Base-by-base conservation (phyloP, 2,888 invertebrate species). In the Phengaris arion region DNA sequence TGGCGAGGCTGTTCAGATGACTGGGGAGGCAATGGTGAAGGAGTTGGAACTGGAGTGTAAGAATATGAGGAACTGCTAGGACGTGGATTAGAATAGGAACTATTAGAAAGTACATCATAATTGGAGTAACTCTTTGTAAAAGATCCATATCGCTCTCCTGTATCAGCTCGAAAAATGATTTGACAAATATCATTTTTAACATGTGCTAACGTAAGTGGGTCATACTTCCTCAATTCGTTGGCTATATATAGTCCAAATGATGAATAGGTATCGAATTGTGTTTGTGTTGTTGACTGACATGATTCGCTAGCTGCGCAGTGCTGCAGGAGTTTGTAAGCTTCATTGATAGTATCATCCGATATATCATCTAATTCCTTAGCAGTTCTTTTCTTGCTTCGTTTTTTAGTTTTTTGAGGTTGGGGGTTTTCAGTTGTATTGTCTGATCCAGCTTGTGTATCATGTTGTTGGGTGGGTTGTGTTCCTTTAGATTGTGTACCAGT, bases 211-310 rank as follows among this genome's bases (percentile, higher is more conserved):
- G 74, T 76, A 55, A 72, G 35, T 48, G 45, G 57, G 68, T 77
- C 78, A 77, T 78, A 78, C 73, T 79, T 74, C 57, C 76, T 51
- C 74, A 2, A 35, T 74, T 79, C 76, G 74, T 77, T 78, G 55
- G 68, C 74, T 69, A 79, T 77, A 64, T 78, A 75, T 76, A 78
- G 77, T 55, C 79, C 79, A 78, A 76, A 78, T 48, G 77, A 51
- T 75, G 77, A 51, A 70, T 78, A 78, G 52, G 76, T 55, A 74
- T 79, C 77, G 9, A 2, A 35, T 35, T 8, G 8, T 15, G 68
- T n/a, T 46, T n/a, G 45, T 78, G 76, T 57, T 55, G 76, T 74
- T 74, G 54, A 69, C 74, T 79, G 74, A 35, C 1, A 35, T 77
- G 72, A 70, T 74, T 79, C 22, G 22, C 22, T 22, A 22, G 22